Percentiles rank a stretch among this genome's conserved stretches.
Conservation (phyloP, 2,888 invertebrate genomes). For the Phymatocera aterrima region DNA sequence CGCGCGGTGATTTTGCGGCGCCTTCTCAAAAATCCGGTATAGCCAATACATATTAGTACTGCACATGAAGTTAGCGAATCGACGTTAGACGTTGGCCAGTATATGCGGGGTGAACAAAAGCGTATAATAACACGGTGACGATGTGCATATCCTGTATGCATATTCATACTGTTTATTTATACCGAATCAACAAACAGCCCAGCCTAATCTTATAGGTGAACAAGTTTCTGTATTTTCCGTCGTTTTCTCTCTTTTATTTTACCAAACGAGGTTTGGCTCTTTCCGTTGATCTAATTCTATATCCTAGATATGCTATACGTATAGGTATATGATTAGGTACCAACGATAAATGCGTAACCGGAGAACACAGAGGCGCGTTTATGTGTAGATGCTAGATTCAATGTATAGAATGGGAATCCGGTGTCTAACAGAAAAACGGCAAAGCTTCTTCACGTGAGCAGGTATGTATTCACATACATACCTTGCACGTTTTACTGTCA, state of each 20-base stretch:
- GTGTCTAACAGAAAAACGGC: neutral
- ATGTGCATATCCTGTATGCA: no score
- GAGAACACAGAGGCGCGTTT: neutral
- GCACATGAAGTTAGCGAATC: no score
- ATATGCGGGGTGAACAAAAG: no score
- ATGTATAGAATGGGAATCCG: neutral
- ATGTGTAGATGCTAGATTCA: neutral
- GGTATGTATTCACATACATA: no score
- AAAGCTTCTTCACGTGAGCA: neutral
- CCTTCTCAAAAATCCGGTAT: slow-evolving; percentile 51
- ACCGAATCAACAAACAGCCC: neutral
- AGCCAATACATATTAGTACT: no score
- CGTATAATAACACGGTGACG: no score
- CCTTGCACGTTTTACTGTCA: no score
- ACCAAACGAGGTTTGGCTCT: neutral
- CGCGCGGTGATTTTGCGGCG: slow-evolving; percentile 52
- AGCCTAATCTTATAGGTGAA: slow-evolving; percentile 10
- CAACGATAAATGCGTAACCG: neutral
- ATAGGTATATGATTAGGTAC: no score
- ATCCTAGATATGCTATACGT: neutral
- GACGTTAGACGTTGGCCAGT: no score
- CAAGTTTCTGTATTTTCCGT: no score
- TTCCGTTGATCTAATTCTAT: neutral
- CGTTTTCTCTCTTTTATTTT: neutral
- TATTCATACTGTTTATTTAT: neutral